phyloP scores from a whole-genome alignment of 2,797 vertebrate species.

The Acipenser ruthenus region DNA sequence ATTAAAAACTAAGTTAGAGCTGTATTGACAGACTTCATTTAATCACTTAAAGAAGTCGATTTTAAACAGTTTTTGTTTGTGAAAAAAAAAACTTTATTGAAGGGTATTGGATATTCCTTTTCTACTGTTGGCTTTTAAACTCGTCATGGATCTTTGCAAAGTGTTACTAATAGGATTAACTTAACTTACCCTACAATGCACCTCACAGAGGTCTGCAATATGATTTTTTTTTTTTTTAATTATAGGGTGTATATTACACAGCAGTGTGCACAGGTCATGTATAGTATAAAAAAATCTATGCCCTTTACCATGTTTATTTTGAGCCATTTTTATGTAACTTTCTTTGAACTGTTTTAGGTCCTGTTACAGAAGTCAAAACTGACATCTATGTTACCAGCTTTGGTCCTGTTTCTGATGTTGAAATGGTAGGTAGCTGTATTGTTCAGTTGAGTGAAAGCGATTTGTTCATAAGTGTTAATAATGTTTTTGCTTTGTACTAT shows the following conservation, averaged over 20 bases:
- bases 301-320: too few relatives aligned
- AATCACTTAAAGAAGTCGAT: background rate
- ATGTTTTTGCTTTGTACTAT: conserved; percentile 16
- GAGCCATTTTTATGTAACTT: too few relatives aligned
- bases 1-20: conserved; percentile 2
- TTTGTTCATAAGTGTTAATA: conserved; percentile 7
- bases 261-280: too few relatives aligned
- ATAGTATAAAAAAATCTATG: too few relatives aligned
- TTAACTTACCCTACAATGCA: background rate
- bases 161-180: conserved; percentile 3
- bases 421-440: conserved; percentile 61
- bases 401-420: conserved; percentile 74
- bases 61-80: conserved; percentile 6
- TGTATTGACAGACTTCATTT: background rate
- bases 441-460: background rate
- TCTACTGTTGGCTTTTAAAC: background rate
- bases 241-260: too few relatives aligned
- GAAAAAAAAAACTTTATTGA: background rate
- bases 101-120: background rate
- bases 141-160: background rate
- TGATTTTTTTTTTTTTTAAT: too few relatives aligned
- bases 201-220: background rate
- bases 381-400: conserved; percentile 80
- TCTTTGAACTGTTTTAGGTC: conserved; percentile 42
- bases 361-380: conserved; percentile 72